Evolutionary conservation across 2,888 invertebrate species (phyloP), one percentile per base, ranked within the genome.

Genomic region (Ypsolopha scabrella): DNA sequence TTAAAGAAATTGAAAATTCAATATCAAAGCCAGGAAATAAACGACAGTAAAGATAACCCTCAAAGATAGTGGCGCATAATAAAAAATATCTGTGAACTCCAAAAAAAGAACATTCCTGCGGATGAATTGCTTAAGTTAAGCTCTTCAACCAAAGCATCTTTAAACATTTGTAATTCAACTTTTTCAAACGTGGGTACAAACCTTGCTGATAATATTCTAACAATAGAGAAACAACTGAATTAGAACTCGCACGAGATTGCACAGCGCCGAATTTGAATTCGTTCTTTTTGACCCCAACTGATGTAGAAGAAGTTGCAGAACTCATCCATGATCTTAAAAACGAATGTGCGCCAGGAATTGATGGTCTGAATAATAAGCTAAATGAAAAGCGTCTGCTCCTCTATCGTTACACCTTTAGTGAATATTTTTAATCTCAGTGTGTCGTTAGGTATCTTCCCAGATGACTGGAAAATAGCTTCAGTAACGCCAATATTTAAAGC

Each of bases 391-490:
- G n/a, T n/a, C n/a, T 24, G 24, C 4, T 24, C 4, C 24, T 24
- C 4, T 24, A 24, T 24, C 4, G 24, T 24, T 2, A 24, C 24
- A 24, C 24, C 24, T 24, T 24, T 24, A 24, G 33, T 37, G 4
- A 43, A 50, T n/a, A 50, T 50, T 10, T 36, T 50, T 7, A 50
- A 50, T 9, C 43, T 50, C 6, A 49, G 49, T 34, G n/a, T 49
- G 1, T 10, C 10, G 6, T 10, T n/a, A 7, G 49, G 49, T 2
- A 41, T 14, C 10, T 39, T 49, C 34, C 49, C 49, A 6, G 7
- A 33, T 6, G 6, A 6, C 33, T 41, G 33, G 41, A 49, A 49
- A 49, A 41, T 33, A 6, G 41, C 41, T 11, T 41, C 39, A 6
- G 11, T 49, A 7, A 33, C 33, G 3, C 49, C 49, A 6, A 49